Evolutionary conservation across 2,797 vertebrate genomes (phyloP).

Genomic region (Dendrocincla tyrannina): DNA sequence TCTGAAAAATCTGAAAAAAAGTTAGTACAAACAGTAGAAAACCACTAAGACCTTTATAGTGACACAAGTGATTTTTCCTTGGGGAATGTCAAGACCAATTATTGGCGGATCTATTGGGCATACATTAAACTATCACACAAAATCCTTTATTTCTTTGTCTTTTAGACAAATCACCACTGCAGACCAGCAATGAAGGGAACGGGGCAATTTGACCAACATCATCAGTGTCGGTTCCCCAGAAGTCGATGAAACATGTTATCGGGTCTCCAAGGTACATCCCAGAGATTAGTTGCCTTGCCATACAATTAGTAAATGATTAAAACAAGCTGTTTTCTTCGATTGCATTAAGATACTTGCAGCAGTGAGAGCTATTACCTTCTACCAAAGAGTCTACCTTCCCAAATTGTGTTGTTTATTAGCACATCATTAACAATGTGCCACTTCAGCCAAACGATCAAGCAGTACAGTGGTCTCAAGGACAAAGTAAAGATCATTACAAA

Average conservation of each 20-base stretch:
- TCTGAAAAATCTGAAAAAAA: background rate
- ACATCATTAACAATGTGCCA: constrained; percentile 21
- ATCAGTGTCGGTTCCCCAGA: background rate
- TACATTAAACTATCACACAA: background rate
- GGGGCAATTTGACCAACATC: constrained; percentile 14
- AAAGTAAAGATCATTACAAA: background rate
- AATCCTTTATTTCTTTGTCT: constrained; percentile 39
- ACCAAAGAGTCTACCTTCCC: background rate
- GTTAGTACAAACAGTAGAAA: background rate
- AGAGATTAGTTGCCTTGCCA: background rate
- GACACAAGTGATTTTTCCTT: background rate
- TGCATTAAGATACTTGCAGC: constrained; percentile 6
- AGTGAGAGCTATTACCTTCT: background rate
- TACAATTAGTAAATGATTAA: constrained; percentile 43
- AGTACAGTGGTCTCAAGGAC: background rate
- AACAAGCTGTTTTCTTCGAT: constrained; percentile 39
- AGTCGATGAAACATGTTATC: background rate
- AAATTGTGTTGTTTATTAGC: constrained; percentile 11
- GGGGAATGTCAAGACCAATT: background rate
- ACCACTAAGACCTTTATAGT: background rate
- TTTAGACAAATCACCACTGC: constrained; percentile 26
- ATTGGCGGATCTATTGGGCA: background rate
- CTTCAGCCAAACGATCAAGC: background rate
- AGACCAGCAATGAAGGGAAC: constrained; percentile 28
- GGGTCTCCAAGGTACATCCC: constrained; percentile 34